Evolutionary conservation across 2,888 invertebrate genomes (phyloP).

Genomic region (Parnassius mnemosyne): DNA sequence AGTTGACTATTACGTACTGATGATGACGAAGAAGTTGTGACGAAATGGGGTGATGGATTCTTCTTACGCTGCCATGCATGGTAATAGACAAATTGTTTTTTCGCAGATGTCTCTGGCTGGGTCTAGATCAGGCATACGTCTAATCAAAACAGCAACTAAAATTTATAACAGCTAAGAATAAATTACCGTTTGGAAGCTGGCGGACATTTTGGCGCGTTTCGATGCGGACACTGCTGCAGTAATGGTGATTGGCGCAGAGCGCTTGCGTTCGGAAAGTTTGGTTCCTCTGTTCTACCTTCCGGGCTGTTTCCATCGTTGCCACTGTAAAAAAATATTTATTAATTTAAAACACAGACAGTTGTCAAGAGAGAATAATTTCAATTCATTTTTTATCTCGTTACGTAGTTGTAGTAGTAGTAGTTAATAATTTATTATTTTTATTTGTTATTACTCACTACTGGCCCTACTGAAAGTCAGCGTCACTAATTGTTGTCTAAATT

Average conservation of each 20-base stretch:
- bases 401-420: no score
- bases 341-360: no score
- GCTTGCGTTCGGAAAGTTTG: slow-evolving; percentile 60
- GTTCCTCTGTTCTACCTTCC: slow-evolving; percentile 62
- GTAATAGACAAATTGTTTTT: no score
- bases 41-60: no score
- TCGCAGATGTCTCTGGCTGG: no score
- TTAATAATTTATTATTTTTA: no score
- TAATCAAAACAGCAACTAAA: not conserved
- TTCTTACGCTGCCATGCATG: no score
- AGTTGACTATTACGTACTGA: no score
- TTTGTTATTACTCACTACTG: slow-evolving; percentile 12
- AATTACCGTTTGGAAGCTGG: slow-evolving; percentile 81
- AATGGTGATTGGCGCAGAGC: slow-evolving; percentile 74
- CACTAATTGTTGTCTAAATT: not conserved
- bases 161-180: not conserved
- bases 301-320: slow-evolving; percentile 63
- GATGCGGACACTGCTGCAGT: slow-evolving; percentile 83
- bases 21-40: no score
- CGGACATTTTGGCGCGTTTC: slow-evolving; percentile 84
- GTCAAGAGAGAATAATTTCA: no score
- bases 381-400: no score
- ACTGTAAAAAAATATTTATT: slow-evolving; percentile 29
- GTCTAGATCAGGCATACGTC: no score
- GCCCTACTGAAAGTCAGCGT: slow-evolving; percentile 5